Conservation (phyloP, 2,797 vertebrate species). For the Gephyroberyx darwinii region DNA sequence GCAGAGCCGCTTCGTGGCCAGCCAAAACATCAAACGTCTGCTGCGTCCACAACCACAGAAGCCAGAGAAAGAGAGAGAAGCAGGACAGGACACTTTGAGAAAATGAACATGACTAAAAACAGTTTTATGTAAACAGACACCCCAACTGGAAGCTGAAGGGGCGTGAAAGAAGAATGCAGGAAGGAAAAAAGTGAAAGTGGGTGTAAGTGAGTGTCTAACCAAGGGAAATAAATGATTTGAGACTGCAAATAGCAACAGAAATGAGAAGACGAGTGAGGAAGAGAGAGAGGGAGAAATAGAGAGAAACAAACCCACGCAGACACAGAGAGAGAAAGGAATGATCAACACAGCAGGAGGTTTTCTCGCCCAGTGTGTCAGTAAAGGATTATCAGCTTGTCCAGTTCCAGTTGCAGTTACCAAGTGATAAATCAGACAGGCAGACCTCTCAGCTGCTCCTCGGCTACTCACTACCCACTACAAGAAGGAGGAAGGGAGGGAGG, state of each 20-base stretch:
- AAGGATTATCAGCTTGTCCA: constrained; percentile 23
- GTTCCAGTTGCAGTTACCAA: constrained; percentile 38
- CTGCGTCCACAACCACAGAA: constrained; percentile 25
- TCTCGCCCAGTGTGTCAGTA: constrained; percentile 1
- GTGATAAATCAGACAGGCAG: constrained; percentile 50
- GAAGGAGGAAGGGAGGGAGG: constrained; percentile 9
- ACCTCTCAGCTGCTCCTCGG: constrained; percentile 48
- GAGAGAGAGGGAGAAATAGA: constrained; percentile 1
- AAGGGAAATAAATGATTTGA: not conserved
- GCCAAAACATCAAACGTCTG: constrained; percentile 61
- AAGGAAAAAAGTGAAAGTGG: constrained; percentile 5
- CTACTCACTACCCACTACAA: constrained; percentile 12
- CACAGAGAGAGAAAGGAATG: not conserved
- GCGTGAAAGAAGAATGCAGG: constrained; percentile 8
- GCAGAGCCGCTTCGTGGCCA: constrained; percentile 36
- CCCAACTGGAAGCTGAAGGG: not conserved
- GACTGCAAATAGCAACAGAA: not conserved
- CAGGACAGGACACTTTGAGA: constrained; percentile 7
- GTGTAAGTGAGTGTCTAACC: not conserved
- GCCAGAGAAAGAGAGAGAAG: constrained; percentile 20
- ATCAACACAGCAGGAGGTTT: not conserved
- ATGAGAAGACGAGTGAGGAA: not conserved
- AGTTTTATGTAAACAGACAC: not conserved
- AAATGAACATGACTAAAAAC: constrained; percentile 8
- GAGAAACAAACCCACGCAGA: not conserved